Base-by-base conservation (phyloP, 2,113 vertebrate species). In the Aptenodytes forsteri region DNA sequence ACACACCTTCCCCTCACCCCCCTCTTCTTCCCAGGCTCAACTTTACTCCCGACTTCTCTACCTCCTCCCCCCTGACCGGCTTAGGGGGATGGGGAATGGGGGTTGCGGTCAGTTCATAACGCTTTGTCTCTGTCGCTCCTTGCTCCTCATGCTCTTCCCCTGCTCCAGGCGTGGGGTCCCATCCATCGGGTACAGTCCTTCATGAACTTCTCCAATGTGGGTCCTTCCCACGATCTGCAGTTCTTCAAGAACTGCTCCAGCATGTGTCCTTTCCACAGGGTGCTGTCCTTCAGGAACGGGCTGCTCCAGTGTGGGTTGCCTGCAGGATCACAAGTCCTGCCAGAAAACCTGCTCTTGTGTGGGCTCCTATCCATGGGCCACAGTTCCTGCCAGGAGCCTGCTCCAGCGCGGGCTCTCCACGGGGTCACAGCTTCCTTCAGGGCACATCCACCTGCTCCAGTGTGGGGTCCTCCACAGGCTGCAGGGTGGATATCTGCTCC, bases 341-440 rank as follows among this genome's bases (percentile, higher is more conserved):
- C 44, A 66, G 44, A 11, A 65, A 44, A 11, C 26, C 52, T 83
- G 22, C 11, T 87, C 6, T 56, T 26, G 8, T 0, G 2, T 7
- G 32, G 10, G 16, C 16, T 72, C 7, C 32, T 15, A 36, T 76
- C 42, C 22, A 23, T 6, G 27, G 47, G 32, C 50, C n/a, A 26
- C 46, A 66, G 54, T 5, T 81, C 16, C 67, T 59, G 16, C 34
- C 59, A 89, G 40, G 30, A 81, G 7, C 26, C 44, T 81, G 7
- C 30, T 49, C 9, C n/a, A 40, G n/a, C 1, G 10, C 2, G 1
- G 40, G 34, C 17, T 69, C 9, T 29, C 62, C 14, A 11, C 1
- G 4, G 20, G 20, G 14, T 55, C 54, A 34, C 32, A 52, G 17
- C 10, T 9, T 87, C 29, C 44, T 47, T 69, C 8, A 18, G 19